Conservation (phyloP, 2,113 vertebrate genomes). For the Saccopteryx leptura region DNA sequence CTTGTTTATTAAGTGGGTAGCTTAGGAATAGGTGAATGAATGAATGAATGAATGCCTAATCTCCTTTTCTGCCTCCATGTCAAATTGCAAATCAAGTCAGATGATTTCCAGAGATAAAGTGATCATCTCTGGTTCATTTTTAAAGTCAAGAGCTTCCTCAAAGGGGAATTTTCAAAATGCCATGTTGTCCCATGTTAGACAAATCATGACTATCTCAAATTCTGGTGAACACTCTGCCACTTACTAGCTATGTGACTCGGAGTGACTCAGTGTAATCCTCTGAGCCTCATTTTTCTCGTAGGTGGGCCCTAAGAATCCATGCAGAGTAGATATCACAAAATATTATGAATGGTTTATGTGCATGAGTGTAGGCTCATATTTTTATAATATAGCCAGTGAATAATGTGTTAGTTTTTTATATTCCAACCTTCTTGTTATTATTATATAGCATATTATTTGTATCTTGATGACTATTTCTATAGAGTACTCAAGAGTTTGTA, state of each 20-base stretch:
- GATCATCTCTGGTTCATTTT: not conserved
- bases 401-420: not conserved
- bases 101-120: constrained; percentile 48
- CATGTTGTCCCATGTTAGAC: not conserved
- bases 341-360: not conserved
- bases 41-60: not conserved
- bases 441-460: not conserved
- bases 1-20: not conserved
- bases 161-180: not conserved
- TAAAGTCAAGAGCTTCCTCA: not conserved
- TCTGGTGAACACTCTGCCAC: not conserved
- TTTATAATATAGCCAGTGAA: not conserved
- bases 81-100: not conserved
- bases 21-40: too few relatives aligned
- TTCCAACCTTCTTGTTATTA: not conserved
- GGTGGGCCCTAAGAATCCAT: not conserved
- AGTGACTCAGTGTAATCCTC: not conserved
- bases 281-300: constrained; percentile 13
- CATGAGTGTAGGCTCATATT: not conserved
- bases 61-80: not conserved
- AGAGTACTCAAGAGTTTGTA: not conserved
- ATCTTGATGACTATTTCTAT: not conserved
- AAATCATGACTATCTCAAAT: constrained; percentile 8
- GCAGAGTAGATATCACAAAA: not conserved
- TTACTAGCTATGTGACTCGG: not conserved